Base-by-base conservation (phyloP, 1,140 invertebrate genomes). In the Carcinoscorpius rotundicauda region DNA sequence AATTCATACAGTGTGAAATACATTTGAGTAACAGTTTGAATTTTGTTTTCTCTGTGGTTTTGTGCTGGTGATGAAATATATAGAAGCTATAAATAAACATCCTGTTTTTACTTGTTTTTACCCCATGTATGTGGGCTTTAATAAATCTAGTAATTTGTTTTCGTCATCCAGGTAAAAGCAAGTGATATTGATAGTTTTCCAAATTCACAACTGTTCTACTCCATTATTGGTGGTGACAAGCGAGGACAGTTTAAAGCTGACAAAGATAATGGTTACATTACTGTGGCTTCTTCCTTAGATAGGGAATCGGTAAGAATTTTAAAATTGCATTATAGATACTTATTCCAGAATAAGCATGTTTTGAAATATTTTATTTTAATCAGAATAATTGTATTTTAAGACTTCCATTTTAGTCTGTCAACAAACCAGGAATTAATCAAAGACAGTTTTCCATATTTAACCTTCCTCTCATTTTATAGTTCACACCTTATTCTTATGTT, bases 141-240 rank as follows among this genome's bases (percentile, higher is more conserved):
- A 29, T 29, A 29, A 29, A 29, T 29, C 29, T 29, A 29, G 29
- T 29, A 29, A 29, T 29, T 29, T 29, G 29, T 29, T 29, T 29
- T 29, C 2, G 29, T 29, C 53, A 8, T n/a, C n/a, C 53, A 95
- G 80, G 91, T 97, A 69, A 90, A 93, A 76, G 94, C 95, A 50
- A 90, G 91, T 62, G 95, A 98, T 79, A 92, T 91, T 75, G 95
- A 98, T 78, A 92, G 92, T 73, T 93, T 90, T 72, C 91, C 91
- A 11, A 93, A 94, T 77, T 93, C 93, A 80, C 85, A 91, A 82
- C 2, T 70, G 4, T 57, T 51, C 3, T 70, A 65, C 52, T 58
- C 62, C 5, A 66, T 69, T 52, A 58, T 60, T 63, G 61, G 64
- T n/a, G 71, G 65, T 8, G 70, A 68, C 63, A 50, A 61, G 49